phyloP scores from a whole-genome alignment of 2,888 invertebrate genomes.

The Hirtodrosophila histrioides region DNA sequence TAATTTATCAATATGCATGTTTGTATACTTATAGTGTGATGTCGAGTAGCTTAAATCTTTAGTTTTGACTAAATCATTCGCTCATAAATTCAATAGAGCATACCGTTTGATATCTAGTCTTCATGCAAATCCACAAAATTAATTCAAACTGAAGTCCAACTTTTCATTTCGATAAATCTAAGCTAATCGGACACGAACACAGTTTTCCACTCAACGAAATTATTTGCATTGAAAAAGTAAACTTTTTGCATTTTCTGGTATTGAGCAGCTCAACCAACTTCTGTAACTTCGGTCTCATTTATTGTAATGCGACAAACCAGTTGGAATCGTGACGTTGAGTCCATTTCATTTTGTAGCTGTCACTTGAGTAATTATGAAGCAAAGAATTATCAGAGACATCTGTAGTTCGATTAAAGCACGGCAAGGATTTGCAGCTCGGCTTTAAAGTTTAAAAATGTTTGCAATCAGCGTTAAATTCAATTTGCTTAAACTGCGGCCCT shows the following conservation, averaged over 20 bases:
- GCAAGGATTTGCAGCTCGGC: no score
- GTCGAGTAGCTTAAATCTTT: no score
- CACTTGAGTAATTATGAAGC: conserved; percentile 2
- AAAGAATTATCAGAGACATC: no score
- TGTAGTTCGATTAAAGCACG: no score
- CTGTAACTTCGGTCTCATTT: conserved; percentile 23
- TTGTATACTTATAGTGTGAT: no score
- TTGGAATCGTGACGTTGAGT: conserved; percentile 5
- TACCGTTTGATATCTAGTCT: neutral
- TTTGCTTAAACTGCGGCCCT: neutral
- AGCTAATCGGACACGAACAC: conserved; percentile 48
- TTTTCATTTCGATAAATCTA: neutral
- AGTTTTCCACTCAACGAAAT: conserved; percentile 46
- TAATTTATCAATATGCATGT: no score
- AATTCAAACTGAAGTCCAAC: neutral
- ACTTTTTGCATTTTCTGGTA: conserved; percentile 27
- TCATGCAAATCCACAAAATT: neutral
- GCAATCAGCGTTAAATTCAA: conserved; percentile 4
- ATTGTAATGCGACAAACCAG: conserved; percentile 24
- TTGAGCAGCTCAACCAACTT: neutral
- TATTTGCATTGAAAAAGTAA: conserved; percentile 24
- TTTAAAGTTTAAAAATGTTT: conserved; percentile 8
- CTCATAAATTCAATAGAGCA: no score
- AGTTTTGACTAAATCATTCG: no score
- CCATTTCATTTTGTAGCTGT: neutral